Percentiles rank a stretch among this genome's conserved stretches.
phyloP scores from a whole-genome alignment of 2,797 vertebrate species.

The Antrozous pallidus region DNA sequence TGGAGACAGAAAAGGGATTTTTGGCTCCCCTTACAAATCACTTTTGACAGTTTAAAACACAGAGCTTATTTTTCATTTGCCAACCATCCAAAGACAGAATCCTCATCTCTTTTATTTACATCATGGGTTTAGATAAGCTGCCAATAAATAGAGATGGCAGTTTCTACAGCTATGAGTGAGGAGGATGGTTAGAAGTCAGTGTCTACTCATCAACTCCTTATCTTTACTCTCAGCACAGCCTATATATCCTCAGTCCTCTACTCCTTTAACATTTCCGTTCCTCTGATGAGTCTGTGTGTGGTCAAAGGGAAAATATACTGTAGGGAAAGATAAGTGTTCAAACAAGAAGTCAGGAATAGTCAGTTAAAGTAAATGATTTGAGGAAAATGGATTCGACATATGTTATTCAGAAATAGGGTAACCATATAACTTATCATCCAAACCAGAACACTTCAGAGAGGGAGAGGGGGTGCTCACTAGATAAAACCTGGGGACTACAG shows the following conservation, averaged over 20 bases:
- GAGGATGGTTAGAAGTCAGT: neutral
- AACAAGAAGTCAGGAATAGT: neutral
- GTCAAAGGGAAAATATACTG: neutral
- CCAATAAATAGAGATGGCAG: neutral
- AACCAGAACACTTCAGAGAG: neutral
- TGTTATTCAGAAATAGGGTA: neutral
- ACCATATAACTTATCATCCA: neutral
- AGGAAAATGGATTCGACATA: neutral
- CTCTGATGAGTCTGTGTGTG: neutral
- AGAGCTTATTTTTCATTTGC: neutral
- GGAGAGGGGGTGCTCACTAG: neutral
- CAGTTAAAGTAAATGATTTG: slow-evolving; percentile 3
- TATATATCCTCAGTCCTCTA: neutral
- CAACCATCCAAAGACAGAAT: neutral
- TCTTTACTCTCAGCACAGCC: neutral
- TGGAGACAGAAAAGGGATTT: neutral
- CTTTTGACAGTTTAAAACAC: slow-evolving; percentile 33
- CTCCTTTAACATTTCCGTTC: neutral
- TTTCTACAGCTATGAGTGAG: neutral
- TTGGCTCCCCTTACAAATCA: neutral
- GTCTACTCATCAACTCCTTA: neutral
- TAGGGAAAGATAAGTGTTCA: neutral
- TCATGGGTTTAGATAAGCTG: neutral
- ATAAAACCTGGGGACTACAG: neutral
- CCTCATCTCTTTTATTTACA: slow-evolving; percentile 10